Conservation (phyloP, 1,140 invertebrate genomes). For the Gyrodactylus salaris region DNA sequence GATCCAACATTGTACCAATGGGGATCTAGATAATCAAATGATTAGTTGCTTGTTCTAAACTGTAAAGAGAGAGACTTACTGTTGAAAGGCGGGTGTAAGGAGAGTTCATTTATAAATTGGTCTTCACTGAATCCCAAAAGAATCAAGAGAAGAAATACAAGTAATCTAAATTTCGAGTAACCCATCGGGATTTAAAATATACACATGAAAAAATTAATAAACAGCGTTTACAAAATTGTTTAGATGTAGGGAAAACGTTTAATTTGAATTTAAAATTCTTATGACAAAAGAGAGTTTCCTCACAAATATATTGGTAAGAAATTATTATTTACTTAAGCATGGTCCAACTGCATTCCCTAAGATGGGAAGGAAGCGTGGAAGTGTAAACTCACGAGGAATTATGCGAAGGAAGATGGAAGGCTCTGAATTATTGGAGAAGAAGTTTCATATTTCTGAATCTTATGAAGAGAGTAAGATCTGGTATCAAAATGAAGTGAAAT, state of each 20-base stretch:
- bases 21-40: not conserved
- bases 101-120: too few species aligned
- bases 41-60: too few species aligned
- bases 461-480: not conserved
- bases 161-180: too few species aligned
- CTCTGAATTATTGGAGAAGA: not conserved
- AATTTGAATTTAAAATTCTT: not conserved
- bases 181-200: too few species aligned
- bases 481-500: not conserved
- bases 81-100: not conserved
- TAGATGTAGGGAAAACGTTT: too few species aligned
- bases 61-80: too few species aligned
- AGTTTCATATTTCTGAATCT: slow-evolving; percentile 1
- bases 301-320: not conserved
- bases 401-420: not conserved
- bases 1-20: not conserved
- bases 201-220: too few species aligned
- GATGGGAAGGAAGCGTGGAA: not conserved
- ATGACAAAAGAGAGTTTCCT: not conserved
- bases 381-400: not conserved
- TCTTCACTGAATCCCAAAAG: too few species aligned
- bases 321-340: not conserved
- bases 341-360: not conserved
- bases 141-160: too few species aligned
- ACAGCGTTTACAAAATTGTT: too few species aligned